phyloP scores from a whole-genome alignment of 2,797 vertebrate genomes.

The Enteromius thamalakanensis region DNA sequence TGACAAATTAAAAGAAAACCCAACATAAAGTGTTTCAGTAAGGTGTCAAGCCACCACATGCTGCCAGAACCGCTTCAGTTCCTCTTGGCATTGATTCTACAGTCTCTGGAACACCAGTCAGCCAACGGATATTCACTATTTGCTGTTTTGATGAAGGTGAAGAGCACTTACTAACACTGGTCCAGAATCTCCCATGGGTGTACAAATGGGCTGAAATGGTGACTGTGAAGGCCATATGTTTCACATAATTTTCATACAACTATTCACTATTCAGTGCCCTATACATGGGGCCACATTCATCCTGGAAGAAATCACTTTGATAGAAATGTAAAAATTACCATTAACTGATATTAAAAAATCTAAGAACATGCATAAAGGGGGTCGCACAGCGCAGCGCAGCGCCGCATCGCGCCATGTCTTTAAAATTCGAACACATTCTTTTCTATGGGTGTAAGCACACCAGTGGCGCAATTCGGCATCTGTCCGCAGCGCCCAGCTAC shows the following conservation, averaged over 20 bases:
- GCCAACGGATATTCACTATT: background rate
- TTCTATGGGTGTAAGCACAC: too few species aligned
- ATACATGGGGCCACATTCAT: background rate
- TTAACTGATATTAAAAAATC: background rate
- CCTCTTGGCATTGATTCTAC: background rate
- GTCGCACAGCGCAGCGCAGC: too few species aligned
- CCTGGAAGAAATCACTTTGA: background rate
- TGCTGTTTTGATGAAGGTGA: background rate
- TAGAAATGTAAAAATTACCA: background rate
- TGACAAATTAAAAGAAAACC: background rate
- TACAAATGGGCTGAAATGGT: background rate
- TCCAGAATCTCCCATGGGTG: background rate
- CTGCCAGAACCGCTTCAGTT: background rate
- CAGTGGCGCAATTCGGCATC: too few species aligned
- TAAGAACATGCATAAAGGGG: background rate
- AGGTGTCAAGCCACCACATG: background rate
- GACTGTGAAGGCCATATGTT: conserved; percentile 4
- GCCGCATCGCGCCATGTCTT: too few species aligned
- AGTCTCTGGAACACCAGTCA: background rate
- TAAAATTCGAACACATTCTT: too few species aligned
- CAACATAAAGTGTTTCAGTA: background rate
- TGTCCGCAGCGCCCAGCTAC: too few species aligned
- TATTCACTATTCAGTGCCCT: background rate
- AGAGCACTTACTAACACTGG: background rate
- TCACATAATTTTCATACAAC: background rate